Conservation (phyloP, 1,140 invertebrate genomes). For the Nasonia longicornis region DNA sequence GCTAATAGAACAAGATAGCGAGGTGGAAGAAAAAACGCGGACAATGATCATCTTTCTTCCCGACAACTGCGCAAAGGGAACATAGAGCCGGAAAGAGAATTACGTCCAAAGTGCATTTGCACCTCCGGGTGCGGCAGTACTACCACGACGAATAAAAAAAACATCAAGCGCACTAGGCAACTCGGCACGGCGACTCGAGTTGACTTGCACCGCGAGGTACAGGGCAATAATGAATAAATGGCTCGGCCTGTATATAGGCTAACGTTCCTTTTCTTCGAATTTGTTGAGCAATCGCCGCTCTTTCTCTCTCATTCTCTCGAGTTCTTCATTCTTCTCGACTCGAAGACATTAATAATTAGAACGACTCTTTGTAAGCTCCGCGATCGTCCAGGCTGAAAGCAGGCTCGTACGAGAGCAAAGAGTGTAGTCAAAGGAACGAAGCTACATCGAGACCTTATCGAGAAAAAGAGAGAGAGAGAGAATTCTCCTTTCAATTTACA, state of each 20-base stretch:
- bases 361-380: not conserved
- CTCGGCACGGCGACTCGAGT: not conserved
- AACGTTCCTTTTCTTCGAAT: slow-evolving; percentile 1
- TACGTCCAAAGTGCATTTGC: not conserved
- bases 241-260: not conserved
- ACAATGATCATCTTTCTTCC: not conserved
- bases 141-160: not conserved
- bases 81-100: not conserved
- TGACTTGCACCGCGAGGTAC: not conserved
- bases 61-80: not conserved
- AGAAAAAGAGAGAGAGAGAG: not conserved
- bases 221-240: slow-evolving; percentile 36
- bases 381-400: not conserved
- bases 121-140: not conserved
- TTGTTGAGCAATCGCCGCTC: slow-evolving; percentile 13
- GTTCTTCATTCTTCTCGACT: not conserved
- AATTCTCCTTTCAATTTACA: slow-evolving; percentile 15
- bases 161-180: not conserved
- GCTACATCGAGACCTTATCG: not conserved
- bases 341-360: slow-evolving; percentile 17
- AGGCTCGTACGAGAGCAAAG: not conserved
- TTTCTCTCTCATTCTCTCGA: not conserved
- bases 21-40: not conserved
- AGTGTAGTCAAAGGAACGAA: not conserved
- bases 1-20: no score